Conservation (phyloP, 2,797 vertebrate species). For the Notamacropus eugenii region DNA sequence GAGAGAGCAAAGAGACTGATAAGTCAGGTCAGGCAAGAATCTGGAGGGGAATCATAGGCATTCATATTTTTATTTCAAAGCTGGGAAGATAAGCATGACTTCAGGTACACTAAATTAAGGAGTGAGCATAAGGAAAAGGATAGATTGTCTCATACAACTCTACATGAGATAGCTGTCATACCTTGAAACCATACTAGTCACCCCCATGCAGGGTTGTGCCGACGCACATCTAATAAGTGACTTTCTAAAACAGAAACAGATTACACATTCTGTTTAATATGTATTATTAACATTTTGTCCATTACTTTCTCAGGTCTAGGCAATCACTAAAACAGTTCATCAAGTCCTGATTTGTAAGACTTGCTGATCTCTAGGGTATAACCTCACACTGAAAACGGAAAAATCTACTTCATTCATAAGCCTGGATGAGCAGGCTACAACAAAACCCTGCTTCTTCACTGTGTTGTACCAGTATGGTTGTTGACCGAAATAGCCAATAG, state of each 20-base stretch:
- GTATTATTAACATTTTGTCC: not conserved
- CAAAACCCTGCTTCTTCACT: not conserved
- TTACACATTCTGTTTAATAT: not conserved
- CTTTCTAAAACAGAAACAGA: not conserved
- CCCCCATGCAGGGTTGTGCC: not conserved
- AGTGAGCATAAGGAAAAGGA: not conserved
- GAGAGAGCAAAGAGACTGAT: not conserved
- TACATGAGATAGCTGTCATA: not conserved
- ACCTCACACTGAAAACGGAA: not conserved
- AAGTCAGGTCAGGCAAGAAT: not conserved
- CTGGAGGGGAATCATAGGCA: not conserved
- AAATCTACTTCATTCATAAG: not conserved
- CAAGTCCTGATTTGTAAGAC: not conserved
- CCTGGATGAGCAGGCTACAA: not conserved
- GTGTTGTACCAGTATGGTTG: not conserved
- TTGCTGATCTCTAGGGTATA: not conserved
- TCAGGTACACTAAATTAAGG: not conserved
- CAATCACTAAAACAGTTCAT: not conserved
- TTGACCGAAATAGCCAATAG: not conserved
- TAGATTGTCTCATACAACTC: not conserved
- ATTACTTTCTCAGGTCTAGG: not conserved
- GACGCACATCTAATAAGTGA: not conserved
- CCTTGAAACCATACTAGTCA: not conserved
- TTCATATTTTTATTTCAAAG: not conserved
- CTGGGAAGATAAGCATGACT: not conserved